A percentile compares a stretch with the other conserved stretches of the same genome.
These are phyloP conservation scores for Hydrochoerus hydrochaeris DNA, from an alignment of 2,113 vertebrate genomes.

Conservation along the genomic window DNA sequence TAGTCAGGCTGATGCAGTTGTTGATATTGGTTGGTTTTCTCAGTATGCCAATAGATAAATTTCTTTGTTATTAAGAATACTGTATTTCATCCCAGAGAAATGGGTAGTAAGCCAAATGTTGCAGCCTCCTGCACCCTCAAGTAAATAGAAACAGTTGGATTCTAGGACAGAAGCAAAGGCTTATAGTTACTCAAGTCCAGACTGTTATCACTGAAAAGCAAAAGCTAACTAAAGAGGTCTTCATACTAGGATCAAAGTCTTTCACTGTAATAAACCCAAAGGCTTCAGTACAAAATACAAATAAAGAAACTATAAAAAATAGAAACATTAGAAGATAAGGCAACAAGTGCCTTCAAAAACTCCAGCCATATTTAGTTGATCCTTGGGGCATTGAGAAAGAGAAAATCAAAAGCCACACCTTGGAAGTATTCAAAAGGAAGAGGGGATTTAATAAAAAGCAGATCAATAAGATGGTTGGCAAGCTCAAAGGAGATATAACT, in stretches of 20 bases:
- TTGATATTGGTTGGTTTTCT: not conserved
- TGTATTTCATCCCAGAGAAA: not conserved
- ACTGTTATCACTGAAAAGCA: not conserved
- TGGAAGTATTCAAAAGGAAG: not conserved
- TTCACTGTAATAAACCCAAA: not conserved
- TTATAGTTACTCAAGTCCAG: not conserved
- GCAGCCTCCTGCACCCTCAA: not conserved
- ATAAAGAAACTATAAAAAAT: not conserved
- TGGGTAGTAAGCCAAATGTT: not conserved
- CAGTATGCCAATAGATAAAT: not conserved
- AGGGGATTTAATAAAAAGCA: not conserved
- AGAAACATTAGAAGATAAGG: not conserved
- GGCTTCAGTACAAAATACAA: not conserved
- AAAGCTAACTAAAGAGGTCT: not conserved
- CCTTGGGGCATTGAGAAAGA: not conserved
- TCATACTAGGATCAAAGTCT: not conserved
- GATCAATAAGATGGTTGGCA: not conserved
- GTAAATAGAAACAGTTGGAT: too few relatives aligned
- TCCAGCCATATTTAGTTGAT: not conserved
- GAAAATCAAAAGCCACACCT: not conserved
- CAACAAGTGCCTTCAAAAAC: not conserved
- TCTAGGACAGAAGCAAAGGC: not conserved
- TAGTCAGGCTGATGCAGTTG: not conserved
- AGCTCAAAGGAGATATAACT: not conserved
- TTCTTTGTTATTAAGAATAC: not conserved